Base-by-base conservation (phyloP, 2,888 invertebrate species). In the Helleia helle region DNA sequence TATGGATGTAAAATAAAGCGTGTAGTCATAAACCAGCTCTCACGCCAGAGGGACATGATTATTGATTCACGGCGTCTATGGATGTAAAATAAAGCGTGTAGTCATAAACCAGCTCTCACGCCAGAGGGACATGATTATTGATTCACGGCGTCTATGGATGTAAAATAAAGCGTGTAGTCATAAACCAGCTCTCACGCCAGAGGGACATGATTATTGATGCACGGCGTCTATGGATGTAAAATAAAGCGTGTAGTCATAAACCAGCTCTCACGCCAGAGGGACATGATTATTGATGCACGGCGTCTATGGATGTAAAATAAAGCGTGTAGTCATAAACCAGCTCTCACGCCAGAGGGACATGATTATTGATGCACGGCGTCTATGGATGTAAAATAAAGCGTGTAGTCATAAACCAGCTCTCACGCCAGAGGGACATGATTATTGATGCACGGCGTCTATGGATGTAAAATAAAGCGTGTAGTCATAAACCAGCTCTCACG, bases 201-300 rank as follows among this genome's bases (percentile, higher is more conserved):
- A 25, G 56, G 45, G 51, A 54, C 51, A 59, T n/a, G n/a, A n/a
- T n/a, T n/a, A n/a, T n/a, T 71, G 69, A 71, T 71, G 72, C 68
- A 73, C 63, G 61, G 55, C 38, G 49, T 29, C 46, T 39, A 50
- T 52, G 58, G 59, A 55, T 51, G 51, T 53, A 58, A 5, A 26
- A 25, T 15, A 3, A 44, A 31, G 17, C 11, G 6, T 25, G 48
- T 26, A n/a, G 38, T 56, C 60, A 54, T 59, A 58, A 59, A 58
- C 55, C 50, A 45, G 50, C 53, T 55, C 54, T 59, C 57, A 63
- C 54, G 62, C 58, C 47, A 54, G 25, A 25, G 56, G 45, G 51
- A 54, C 51, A 59, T n/a, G n/a, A n/a, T n/a, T n/a, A n/a, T n/a
- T 71, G 69, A 71, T 71, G 72, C 68, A 73, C 63, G 61, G 55